Evolutionary conservation across 2,797 vertebrate species (phyloP).

Genomic region (Helostoma temminkii): DNA sequence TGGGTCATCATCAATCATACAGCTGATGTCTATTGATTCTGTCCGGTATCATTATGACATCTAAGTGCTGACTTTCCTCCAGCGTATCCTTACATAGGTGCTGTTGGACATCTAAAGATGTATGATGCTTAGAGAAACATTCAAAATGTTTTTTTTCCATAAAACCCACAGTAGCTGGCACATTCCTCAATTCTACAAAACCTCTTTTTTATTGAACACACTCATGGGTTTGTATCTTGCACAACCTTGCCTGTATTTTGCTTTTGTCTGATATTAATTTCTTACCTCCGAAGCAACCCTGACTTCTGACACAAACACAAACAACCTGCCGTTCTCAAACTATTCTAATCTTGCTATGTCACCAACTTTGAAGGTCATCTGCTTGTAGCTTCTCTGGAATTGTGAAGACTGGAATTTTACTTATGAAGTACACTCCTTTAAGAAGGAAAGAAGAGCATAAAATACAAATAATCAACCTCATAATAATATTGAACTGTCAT

Average conservation of each 20-base stretch:
- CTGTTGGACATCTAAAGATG: neutral
- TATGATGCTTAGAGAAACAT: neutral
- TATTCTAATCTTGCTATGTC: slow-evolving; percentile 43
- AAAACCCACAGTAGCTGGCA: neutral
- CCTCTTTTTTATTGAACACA: no score
- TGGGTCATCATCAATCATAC: slow-evolving; percentile 72
- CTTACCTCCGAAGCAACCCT: slow-evolving; percentile 18
- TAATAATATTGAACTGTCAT: slow-evolving; percentile 25
- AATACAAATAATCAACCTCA: slow-evolving; percentile 37
- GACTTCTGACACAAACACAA: slow-evolving; percentile 27
- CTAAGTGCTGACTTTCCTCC: slow-evolving; percentile 20
- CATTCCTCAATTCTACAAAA: neutral
- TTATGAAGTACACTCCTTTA: slow-evolving; percentile 40
- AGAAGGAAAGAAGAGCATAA: slow-evolving; percentile 16
- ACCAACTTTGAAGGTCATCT: slow-evolving; percentile 59
- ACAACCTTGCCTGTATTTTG: neutral
- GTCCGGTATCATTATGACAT: slow-evolving; percentile 54
- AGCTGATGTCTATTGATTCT: slow-evolving; percentile 69
- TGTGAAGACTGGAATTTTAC: slow-evolving; percentile 25
- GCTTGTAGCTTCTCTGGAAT: slow-evolving; percentile 40
- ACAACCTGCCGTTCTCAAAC: slow-evolving; percentile 28
- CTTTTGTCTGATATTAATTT: neutral
- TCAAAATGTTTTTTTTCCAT: no score
- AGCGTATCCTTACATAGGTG: slow-evolving; percentile 9
- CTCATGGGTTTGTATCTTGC: neutral